Evolutionary conservation across 1,140 invertebrate genomes (phyloP), one percentile per base, ranked within the genome.

Genomic region (Pseudomyrmex pallidus): DNA sequence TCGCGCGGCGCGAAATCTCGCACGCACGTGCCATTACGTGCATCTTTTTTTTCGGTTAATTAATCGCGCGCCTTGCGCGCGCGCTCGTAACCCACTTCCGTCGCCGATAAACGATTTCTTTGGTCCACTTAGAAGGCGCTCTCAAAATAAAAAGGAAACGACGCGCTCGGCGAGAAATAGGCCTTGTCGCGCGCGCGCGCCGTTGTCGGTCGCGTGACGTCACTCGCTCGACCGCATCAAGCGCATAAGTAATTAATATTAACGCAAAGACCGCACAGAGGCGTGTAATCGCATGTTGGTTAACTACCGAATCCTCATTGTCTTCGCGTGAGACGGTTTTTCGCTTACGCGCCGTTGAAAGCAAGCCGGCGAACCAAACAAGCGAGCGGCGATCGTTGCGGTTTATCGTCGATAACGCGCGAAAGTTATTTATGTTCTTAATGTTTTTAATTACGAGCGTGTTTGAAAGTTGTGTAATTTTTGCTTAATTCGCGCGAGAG

Each of bases 71-170:
- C 35, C 66, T 52, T n/a, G 44, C 56, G 17, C 35, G 10, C 17
- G 66, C 59, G 63, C 82, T 54, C 25, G 17, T 74, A 46, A 82
- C 76, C 83, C 25, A 72, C 83, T 84, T 84, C 50, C 25, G 8
- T n/a, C 13, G 44, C 35, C 50, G 20, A 84, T 82, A 82, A 57
- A 64, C 74, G 64, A 48, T 84, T 82, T 84, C 83, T 82, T 80
- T 35, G 66, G 83, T 63, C 64, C 50, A 84, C 74, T 84, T 84
- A 64, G 25, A 61, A 52, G 57, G 10, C 52, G 15, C 25, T 57
- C 20, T 17, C 12, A 44, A 59, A 50, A 20, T 13, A 48, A 59
- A 2, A 46, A 70, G 56, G 13, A 70, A 25, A 13, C 8, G 9
- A 61, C 2, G 22, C 8, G 9, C 25, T 46, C 54, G 20, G 44